phyloP scores from a whole-genome alignment of 2,113 vertebrate genomes.

The Lepidothrix coronata region DNA sequence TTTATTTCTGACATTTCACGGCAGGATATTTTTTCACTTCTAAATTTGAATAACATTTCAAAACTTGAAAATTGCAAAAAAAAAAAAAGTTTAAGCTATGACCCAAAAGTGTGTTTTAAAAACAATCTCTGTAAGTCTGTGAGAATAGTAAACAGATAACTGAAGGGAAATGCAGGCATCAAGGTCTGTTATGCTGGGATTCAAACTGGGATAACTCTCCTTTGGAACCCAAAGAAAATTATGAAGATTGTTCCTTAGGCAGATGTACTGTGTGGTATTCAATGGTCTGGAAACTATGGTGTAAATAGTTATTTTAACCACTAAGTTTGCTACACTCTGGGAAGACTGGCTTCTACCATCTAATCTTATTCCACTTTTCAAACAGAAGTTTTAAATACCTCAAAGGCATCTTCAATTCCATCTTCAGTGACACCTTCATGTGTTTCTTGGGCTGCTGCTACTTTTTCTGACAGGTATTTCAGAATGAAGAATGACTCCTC shows the following conservation, averaged over 20 bases:
- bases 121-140: background rate
- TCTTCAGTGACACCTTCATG: slow-evolving; percentile 97
- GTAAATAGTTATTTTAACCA: background rate
- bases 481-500: slow-evolving; percentile 99
- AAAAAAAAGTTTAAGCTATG: background rate
- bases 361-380: background rate
- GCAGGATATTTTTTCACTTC: background rate
- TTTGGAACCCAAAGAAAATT: background rate
- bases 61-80: background rate
- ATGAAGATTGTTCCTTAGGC: background rate
- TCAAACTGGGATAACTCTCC: background rate
- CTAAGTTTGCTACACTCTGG: background rate
- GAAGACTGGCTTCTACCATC: background rate
- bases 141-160: background rate
- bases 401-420: slow-evolving; percentile 98
- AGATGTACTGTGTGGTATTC: background rate
- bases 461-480: slow-evolving; percentile 94
- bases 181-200: background rate
- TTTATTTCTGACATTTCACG: background rate
- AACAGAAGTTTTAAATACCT: slow-evolving; percentile 72
- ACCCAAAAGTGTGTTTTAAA: background rate
- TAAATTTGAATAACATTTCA: background rate
- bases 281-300: background rate
- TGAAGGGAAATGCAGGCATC: background rate
- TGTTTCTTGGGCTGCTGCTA: slow-evolving; percentile 92